These are phyloP conservation scores for Lucilia sericata DNA, from an alignment of 1,140 invertebrate genomes.

Conservation along the genomic window DNA sequence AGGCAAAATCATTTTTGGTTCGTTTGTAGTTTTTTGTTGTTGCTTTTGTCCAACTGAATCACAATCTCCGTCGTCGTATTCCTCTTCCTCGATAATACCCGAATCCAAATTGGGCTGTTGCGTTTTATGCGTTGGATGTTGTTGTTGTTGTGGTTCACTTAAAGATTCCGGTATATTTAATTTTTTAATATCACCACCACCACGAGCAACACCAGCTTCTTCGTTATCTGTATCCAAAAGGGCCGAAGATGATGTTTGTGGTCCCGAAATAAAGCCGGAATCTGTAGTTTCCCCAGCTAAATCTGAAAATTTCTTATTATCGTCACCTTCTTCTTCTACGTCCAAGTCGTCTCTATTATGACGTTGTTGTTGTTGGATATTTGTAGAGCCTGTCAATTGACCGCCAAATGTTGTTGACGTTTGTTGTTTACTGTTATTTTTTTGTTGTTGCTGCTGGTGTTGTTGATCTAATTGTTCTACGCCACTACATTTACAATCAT, in stretches of 20 bases:
- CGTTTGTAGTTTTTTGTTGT: slow-evolving; percentile 41
- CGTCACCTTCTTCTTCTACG: slow-evolving; percentile 40
- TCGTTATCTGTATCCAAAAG: slow-evolving; percentile 36
- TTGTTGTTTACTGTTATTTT: slow-evolving; percentile 52
- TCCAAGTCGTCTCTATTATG: no score
- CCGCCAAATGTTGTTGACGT: slow-evolving; percentile 56
- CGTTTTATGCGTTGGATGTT: slow-evolving; percentile 33
- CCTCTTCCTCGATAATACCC: slow-evolving; percentile 59
- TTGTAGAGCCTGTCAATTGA: slow-evolving; percentile 49
- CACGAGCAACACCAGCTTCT: slow-evolving; percentile 38
- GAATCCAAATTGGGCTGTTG: slow-evolving; percentile 54
- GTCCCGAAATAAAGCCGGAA: slow-evolving; percentile 67
- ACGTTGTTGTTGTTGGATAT: slow-evolving; percentile 24
- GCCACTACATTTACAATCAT: slow-evolving; percentile 54
- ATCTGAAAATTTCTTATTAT: slow-evolving; percentile 51
- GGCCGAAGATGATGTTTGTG: slow-evolving; percentile 54
- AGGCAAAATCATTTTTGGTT: slow-evolving; percentile 68
- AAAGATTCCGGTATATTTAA: slow-evolving; percentile 41
- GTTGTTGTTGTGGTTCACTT: slow-evolving; percentile 42
- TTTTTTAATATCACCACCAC: slow-evolving; percentile 45
- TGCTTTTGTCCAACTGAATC: slow-evolving; percentile 13
- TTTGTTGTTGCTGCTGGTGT: slow-evolving; percentile 55
- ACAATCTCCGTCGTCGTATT: slow-evolving; percentile 29
- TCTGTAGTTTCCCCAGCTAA: slow-evolving; percentile 66
- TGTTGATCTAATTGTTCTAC: slow-evolving; percentile 55